These are phyloP conservation scores for Diacarnus erythraeanus DNA, from an alignment of 37 sponge, comb jelly and placozoan genomes.

Conservation along the genomic window DNA sequence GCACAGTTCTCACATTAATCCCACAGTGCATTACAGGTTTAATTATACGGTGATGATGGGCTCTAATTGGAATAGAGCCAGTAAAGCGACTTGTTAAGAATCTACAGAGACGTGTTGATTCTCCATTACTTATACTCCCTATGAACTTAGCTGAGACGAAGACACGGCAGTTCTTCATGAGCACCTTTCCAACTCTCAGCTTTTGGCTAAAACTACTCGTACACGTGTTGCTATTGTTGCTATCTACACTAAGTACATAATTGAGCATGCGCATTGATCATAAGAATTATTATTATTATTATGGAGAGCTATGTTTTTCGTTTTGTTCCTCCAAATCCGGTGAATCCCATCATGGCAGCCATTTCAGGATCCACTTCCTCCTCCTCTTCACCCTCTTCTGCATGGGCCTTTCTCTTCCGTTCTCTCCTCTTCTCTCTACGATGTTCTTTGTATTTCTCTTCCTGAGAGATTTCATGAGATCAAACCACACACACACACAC, in stretches of 20 bases:
- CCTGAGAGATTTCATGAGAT: slow-evolving; percentile 37
- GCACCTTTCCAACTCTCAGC: no score
- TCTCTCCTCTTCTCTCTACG: slow-evolving; percentile 66
- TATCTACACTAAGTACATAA: no score
- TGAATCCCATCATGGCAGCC: slow-evolving; percentile 96
- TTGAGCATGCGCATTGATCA: neutral
- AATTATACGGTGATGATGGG: neutral
- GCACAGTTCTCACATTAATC: neutral
- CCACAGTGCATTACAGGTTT: neutral
- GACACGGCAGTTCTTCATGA: no score
- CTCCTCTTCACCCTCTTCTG: slow-evolving; percentile 59
- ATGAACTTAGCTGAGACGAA: no score
- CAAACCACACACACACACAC: neutral
- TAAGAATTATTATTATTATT: neutral
- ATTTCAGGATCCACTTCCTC: slow-evolving; percentile 87
- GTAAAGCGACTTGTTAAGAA: neutral
- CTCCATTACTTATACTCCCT: no score
- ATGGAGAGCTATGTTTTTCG: slow-evolving; percentile 31
- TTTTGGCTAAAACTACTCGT: no score
- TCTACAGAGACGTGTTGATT: neutral
- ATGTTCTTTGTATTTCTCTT: slow-evolving; percentile 71
- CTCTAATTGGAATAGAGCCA: neutral
- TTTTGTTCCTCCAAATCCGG: slow-evolving; percentile 85
- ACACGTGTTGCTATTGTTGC: no score
- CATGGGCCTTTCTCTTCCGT: slow-evolving; percentile 46